Percentiles rank a stretch among this genome's conserved stretches.
These are phyloP conservation scores for Enteromius radiatus DNA, from an alignment of 2,797 vertebrate genomes.

Conservation along the genomic window DNA sequence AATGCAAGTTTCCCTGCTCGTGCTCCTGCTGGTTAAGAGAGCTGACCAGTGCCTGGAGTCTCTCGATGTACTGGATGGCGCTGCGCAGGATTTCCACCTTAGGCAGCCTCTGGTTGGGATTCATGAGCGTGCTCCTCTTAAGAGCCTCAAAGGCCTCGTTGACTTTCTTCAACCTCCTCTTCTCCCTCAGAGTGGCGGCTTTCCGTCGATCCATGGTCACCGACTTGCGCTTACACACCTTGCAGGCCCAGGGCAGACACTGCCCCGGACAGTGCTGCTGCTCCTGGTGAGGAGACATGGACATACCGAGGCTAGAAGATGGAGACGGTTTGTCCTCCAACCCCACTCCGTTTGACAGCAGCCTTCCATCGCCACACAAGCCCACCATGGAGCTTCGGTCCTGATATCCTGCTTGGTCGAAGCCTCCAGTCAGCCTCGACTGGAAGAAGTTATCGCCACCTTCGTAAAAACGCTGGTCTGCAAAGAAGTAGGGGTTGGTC, in stretches of 20 bases:
- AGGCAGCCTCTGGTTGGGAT: slow-evolving; percentile 97
- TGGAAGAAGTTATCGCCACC: slow-evolving; percentile 90
- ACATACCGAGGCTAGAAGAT: slow-evolving; percentile 68
- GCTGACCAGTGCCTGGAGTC: slow-evolving; percentile 94
- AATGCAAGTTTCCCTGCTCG: slow-evolving; percentile 82
- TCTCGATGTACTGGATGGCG: slow-evolving; percentile 97
- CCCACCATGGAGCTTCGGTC: slow-evolving; percentile 85
- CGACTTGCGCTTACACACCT: slow-evolving; percentile 93
- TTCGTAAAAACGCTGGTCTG: slow-evolving; percentile 97
- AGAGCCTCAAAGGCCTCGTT: slow-evolving; percentile 97
- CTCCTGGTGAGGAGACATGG: slow-evolving; percentile 80
- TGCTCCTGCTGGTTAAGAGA: slow-evolving; percentile 96
- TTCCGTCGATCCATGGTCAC: slow-evolving; percentile 93
- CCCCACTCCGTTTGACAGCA: slow-evolving; percentile 68
- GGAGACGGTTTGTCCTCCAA: slow-evolving; percentile 89
- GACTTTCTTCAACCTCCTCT: slow-evolving; percentile 95
- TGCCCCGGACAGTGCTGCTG: slow-evolving; percentile 92
- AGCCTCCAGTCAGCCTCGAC: slow-evolving; percentile 84
- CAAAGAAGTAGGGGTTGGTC: slow-evolving; percentile 96
- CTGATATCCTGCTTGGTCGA: slow-evolving; percentile 83
- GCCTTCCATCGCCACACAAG: slow-evolving; percentile 79
- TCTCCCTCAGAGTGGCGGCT: slow-evolving; percentile 93
- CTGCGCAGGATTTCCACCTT: slow-evolving; percentile 98
- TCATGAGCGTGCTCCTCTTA: slow-evolving; percentile 95
- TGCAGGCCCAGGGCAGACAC: slow-evolving; percentile 97